phyloP scores from a whole-genome alignment of 2,888 invertebrate genomes.

The Cancer borealis region DNA sequence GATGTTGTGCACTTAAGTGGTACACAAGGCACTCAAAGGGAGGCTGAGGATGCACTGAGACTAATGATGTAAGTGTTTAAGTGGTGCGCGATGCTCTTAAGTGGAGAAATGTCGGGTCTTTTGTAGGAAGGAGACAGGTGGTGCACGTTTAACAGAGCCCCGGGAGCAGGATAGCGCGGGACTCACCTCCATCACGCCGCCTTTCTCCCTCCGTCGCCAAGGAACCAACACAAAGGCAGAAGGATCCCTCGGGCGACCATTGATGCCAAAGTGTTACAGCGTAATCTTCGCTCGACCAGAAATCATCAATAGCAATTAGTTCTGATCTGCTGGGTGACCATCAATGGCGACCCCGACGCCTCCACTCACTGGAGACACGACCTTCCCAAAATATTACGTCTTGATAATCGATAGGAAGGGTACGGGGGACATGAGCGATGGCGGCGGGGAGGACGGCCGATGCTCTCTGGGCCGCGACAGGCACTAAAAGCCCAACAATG shows the following conservation, averaged over 20 bases:
- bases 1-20: background rate
- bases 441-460: slow-evolving; percentile 20
- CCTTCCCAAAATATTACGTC: slow-evolving; percentile 66
- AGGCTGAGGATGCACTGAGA: background rate
- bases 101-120: background rate
- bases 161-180: background rate
- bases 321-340: slow-evolving; percentile 71
- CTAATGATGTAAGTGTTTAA: slow-evolving; percentile 4
- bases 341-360: slow-evolving; percentile 57
- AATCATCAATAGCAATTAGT: slow-evolving; percentile 74
- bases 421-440: slow-evolving; percentile 55
- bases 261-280: slow-evolving; percentile 73
- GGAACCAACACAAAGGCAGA: slow-evolving; percentile 42
- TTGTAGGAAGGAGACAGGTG: slow-evolving; percentile 4
- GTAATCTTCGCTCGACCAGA: slow-evolving; percentile 71
- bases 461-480: slow-evolving; percentile 44
- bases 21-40: background rate
- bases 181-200: slow-evolving; percentile 20
- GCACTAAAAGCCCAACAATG: slow-evolving; percentile 59
- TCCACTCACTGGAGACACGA: slow-evolving; percentile 40
- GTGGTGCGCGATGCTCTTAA: slow-evolving; percentile 1
- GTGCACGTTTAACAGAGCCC: background rate
- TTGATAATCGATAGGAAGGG: slow-evolving; percentile 34
- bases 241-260: slow-evolving; percentile 51
- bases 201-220: background rate